These are phyloP conservation scores for Melipona bicolor DNA, from an alignment of 2,888 invertebrate species.

Conservation along the genomic window DNA sequence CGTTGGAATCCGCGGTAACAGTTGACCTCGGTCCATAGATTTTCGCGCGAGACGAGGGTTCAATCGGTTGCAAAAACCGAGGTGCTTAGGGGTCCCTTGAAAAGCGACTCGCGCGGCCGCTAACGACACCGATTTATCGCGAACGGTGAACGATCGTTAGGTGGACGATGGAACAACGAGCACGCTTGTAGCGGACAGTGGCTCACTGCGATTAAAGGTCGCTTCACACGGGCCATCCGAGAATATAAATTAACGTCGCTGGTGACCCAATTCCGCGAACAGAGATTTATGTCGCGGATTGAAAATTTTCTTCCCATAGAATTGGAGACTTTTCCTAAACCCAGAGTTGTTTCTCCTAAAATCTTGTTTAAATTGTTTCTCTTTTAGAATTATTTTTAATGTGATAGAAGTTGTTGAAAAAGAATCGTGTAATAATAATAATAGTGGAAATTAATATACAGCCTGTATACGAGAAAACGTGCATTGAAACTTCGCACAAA, in stretches of 20 bases:
- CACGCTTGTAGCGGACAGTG: slow-evolving; percentile 40
- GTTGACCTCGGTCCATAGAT: background rate
- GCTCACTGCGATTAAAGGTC: slow-evolving; percentile 58
- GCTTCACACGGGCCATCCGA: slow-evolving; percentile 41
- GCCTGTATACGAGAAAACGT: too few species aligned
- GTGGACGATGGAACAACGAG: slow-evolving; percentile 51
- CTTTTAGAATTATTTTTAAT: too few species aligned
- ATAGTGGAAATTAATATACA: too few species aligned
- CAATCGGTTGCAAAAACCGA: slow-evolving; percentile 35
- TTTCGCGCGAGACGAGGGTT: background rate
- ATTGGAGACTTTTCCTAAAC: slow-evolving; percentile 4
- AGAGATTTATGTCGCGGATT: slow-evolving; percentile 22
- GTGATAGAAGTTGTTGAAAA: too few species aligned
- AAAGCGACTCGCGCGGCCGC: slow-evolving; percentile 34
- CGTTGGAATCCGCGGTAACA: background rate
- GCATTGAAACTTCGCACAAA: background rate
- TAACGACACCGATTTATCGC: slow-evolving; percentile 68
- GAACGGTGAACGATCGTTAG: slow-evolving; percentile 68
- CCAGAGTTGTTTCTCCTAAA: background rate
- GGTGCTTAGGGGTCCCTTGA: slow-evolving; percentile 20
- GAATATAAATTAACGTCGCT: slow-evolving; percentile 22
- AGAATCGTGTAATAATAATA: too few species aligned
- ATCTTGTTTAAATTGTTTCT: too few species aligned
- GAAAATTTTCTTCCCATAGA: background rate
- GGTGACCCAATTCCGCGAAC: slow-evolving; percentile 30